Percentiles rank a stretch among this genome's conserved stretches.
Evolutionary conservation across 1,140 invertebrate species (phyloP).

Genomic region (Drosophila pseudoobscura): DNA sequence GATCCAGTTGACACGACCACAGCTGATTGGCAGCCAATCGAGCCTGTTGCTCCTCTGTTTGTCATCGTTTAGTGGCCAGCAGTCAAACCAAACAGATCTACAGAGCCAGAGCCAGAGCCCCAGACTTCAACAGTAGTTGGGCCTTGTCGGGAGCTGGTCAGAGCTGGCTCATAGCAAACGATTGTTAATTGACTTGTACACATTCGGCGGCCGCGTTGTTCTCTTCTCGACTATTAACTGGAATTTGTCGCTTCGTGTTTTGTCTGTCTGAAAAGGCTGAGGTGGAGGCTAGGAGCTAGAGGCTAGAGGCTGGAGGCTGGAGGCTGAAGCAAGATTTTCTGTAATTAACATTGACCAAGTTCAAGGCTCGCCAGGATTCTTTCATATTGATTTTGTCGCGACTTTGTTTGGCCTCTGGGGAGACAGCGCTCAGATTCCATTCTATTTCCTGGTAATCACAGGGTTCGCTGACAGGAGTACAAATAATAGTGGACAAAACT

Average conservation of each 20-base stretch:
- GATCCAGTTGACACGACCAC: slow-evolving; percentile 72
- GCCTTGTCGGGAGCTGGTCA: slow-evolving; percentile 55
- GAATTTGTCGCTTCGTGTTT: slow-evolving; percentile 65
- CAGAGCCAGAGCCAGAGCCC: neutral
- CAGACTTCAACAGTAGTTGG: slow-evolving; percentile 66
- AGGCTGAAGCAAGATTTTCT: slow-evolving; percentile 35
- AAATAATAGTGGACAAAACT: slow-evolving; percentile 12
- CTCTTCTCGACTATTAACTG: slow-evolving; percentile 55
- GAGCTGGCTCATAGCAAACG: slow-evolving; percentile 43
- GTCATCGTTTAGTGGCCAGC: slow-evolving; percentile 70
- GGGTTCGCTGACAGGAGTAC: slow-evolving; percentile 38
- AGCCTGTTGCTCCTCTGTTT: slow-evolving; percentile 73
- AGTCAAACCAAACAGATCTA: slow-evolving; percentile 65
- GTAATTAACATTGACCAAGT: slow-evolving; percentile 64
- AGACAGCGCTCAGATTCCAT: slow-evolving; percentile 19
- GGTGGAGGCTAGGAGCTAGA: too few relatives aligned
- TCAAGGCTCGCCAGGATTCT: slow-evolving; percentile 60
- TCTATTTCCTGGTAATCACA: slow-evolving; percentile 62
- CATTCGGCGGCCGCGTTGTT: slow-evolving; percentile 52
- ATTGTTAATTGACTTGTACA: slow-evolving; percentile 71
- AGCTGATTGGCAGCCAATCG: slow-evolving; percentile 73
- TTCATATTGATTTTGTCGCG: slow-evolving; percentile 76
- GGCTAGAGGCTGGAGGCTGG: too few relatives aligned
- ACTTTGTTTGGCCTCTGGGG: slow-evolving; percentile 61
- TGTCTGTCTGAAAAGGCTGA: slow-evolving; percentile 28